Evolutionary conservation across 2,113 vertebrate genomes (phyloP).

Genomic region (Pycnonotus jocosus): DNA sequence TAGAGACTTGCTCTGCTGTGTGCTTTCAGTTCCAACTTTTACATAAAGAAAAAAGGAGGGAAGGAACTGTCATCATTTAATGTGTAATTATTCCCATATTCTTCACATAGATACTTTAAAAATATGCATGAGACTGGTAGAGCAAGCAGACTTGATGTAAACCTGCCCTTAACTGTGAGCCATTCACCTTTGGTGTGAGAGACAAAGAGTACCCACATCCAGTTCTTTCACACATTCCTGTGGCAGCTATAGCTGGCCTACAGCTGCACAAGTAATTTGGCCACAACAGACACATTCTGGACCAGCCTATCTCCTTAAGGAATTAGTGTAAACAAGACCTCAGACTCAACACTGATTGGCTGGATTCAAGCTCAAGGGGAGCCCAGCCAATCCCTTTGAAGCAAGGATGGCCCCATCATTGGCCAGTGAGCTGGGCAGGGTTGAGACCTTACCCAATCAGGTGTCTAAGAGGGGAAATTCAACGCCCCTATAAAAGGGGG

Average conservation of each 20-base stretch:
- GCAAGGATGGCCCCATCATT: background rate
- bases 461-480: background rate
- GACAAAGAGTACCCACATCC: accelerated
- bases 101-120: background rate
- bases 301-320: background rate
- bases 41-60: background rate
- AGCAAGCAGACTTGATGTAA: background rate
- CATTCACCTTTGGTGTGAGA: background rate
- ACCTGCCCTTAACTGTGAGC: background rate
- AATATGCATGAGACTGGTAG: background rate
- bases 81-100: background rate
- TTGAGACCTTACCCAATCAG: background rate
- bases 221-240: background rate
- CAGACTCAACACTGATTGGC: background rate
- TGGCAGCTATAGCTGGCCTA: background rate
- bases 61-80: background rate
- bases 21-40: background rate
- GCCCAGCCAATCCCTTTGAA: background rate
- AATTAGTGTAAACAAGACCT: background rate
- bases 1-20: background rate
- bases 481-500: background rate
- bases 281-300: background rate
- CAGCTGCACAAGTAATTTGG: background rate
- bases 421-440: background rate
- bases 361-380: background rate